phyloP scores from a whole-genome alignment of 2,797 vertebrate genomes.

The Rhodeus uyekii region DNA sequence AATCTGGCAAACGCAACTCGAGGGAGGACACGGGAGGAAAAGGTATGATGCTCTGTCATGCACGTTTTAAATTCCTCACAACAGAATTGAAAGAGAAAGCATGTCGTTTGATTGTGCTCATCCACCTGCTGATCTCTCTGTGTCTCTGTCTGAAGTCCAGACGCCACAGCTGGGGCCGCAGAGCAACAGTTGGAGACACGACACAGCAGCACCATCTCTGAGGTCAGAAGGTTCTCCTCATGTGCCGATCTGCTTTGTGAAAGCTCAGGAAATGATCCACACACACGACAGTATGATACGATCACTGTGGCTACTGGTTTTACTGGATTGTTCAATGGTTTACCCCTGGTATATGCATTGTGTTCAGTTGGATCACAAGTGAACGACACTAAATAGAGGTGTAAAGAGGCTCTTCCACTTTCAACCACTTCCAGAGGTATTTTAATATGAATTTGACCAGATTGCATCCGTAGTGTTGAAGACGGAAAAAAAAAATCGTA shows the following conservation, averaged over 20 bases:
- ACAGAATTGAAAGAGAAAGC: constrained; percentile 62
- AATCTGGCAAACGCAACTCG: constrained; percentile 65
- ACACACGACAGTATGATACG: not conserved
- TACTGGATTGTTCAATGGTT: not conserved
- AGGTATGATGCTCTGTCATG: constrained; percentile 61
- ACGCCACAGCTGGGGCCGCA: constrained; percentile 36
- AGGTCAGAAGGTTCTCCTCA: not conserved
- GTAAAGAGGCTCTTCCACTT: too few species aligned
- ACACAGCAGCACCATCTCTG: not conserved
- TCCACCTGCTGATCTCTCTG: constrained; percentile 63
- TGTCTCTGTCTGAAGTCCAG: constrained; percentile 43
- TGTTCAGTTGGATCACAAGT: too few species aligned
- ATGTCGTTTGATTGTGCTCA: constrained; percentile 62
- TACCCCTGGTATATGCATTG: too few species aligned
- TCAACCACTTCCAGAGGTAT: too few species aligned
- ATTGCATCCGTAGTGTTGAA: too few species aligned
- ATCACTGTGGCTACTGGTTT: not conserved
- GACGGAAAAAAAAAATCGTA: too few species aligned
- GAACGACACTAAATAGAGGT: too few species aligned
- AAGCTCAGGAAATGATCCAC: not conserved
- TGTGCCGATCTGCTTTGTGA: not conserved
- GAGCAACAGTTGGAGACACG: not conserved
- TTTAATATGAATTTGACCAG: too few species aligned
- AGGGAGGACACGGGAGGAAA: constrained; percentile 57
- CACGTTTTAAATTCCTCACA: constrained; percentile 63